Base-by-base conservation (phyloP, 2,113 vertebrate species). In the Oreocharis arfaki region DNA sequence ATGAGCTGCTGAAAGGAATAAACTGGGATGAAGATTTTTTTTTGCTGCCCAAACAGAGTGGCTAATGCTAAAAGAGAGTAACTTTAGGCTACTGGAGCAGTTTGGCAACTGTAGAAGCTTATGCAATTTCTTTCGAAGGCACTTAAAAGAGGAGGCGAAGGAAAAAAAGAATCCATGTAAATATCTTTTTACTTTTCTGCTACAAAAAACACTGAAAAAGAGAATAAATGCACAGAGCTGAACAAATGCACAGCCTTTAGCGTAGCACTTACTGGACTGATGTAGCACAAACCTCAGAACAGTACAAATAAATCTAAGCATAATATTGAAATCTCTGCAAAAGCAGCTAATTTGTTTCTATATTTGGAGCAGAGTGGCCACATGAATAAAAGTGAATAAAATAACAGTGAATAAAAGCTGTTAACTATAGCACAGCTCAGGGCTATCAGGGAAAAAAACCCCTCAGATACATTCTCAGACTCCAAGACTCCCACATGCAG, bases 331-430 rank as follows among this genome's bases (percentile, higher is more conserved):
- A 88, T 88, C 55, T 64, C 71, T 46, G 26, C 39, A 81, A 37
- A 95, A 89, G 42, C 74, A 94, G 91, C 37, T 89, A 59, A 89
- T 90, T 77, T 89, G 39, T 56, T 86, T 81, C 56, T 94, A 16
- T 69, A 65, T 90, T 87, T 94, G 79, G 53, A 91, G 30, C 74
- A 85, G 24, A 53, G 24, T 67, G 81, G 70, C 76, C 93, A 90
- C 93, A 77, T 80, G 90, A n/a, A n/a, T n/a, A n/a, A n/a, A n/a
- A n/a, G n/a, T n/a, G n/a, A n/a, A n/a, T n/a, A n/a, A n/a, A n/a
- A n/a, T n/a, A n/a, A n/a, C 92, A 86, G 47, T 91, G 84, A 81
- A 89, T 76, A 73, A 95, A 82, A 92, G 75, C 82, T 90, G 92
- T 37, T 88, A 83, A 87, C 84, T 77, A 74, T 39, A 91, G 90